Evolutionary conservation across 2,113 vertebrate species (phyloP), one percentile per base, ranked within the genome.

Genomic region (Mus pahari): DNA sequence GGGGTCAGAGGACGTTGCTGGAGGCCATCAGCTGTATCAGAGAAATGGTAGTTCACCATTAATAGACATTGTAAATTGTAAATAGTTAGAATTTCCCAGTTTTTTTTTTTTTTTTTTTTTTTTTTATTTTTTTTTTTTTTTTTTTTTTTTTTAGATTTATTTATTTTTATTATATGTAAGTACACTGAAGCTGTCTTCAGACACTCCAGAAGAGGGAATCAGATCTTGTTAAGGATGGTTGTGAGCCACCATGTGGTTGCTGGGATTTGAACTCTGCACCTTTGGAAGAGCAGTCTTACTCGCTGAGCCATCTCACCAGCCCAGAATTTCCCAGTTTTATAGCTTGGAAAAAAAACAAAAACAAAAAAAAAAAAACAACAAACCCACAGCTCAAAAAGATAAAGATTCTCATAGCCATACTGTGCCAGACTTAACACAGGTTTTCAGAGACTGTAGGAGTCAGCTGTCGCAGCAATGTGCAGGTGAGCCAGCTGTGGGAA

Each of bases 1-100:
- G 19, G 26, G 10, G 10, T 14, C 31, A 12, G 45, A 39, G 8
- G 20, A 5, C 9, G 0, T 1, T 16, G 31, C 77, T 39, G 1
- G 45, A 58, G 62, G 50, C n/a, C 20, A 7, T 33, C 28, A 5
- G 3, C 14, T 50, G 9, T 13, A 33, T 20, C 39, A 66, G 39
- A 45, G 16, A 62, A 83, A 20, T 45, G 39, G 13, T 45, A n/a
- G n/a, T 12, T 36, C 53, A 22, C 33, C 42, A 28, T 3, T 28
- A 14, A 11, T 39, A 82, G 79, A 42, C 58, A 62, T 24, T 6
- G 31, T 71, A 28, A 36, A 53, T 50, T 3, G 2, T 19, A 70
- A 33, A 53, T 28, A 42, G 36, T 50, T 14, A 71, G n/a, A 3
- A 13, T 79, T 81, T n/a, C 31, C 28, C 12, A 26, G 28, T n/a